Base-by-base conservation (phyloP, 2,888 invertebrate species). In the Drosophila rellima region DNA sequence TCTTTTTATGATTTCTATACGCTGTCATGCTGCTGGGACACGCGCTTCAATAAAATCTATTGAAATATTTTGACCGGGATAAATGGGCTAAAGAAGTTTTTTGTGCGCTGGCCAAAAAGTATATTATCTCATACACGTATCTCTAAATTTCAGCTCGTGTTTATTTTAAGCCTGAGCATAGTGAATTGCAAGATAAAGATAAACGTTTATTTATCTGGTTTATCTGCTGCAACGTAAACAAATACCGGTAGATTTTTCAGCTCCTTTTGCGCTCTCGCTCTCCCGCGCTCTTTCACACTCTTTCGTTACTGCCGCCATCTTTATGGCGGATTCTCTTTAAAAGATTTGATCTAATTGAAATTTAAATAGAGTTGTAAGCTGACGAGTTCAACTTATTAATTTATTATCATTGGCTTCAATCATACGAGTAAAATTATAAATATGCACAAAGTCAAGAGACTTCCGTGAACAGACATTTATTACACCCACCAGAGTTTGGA, bases 401-500 rank as follows among this genome's bases (percentile, higher is more conserved):
- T 61, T 50, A 59, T 72, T 60, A 61, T 57, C 31, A 45, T 67
- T 73, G 52, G 31, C 29, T 54, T 31, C 60, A 66, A 73, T 63
- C 55, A 37, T 64, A 31, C 37, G 37, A 51, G 37, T 52, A 26
- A 10, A 47, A 47, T 29, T 47, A 26, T 23, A 56, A 60, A 64
- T 65, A 29, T 62, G 42, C 63, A 55, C 54, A 70, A 70, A 78
- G 62, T 64, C 66, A 77, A 67, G 51, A 59, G 17, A 61, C 75
- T 82, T 87, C 84, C 87, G 80, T 62, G 59, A 61, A 13, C 62
- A 83, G 61, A 55, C 45, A 55, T 54, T 61, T 31, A 69, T 80
- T 86, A 79, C 86, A 80, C 80, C 74, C 84, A 80, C 81, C 33
- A 61, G 31, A 60, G 57, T 63, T 70, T 78, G 79, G 78, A 71